Conservation (phyloP, 2,113 vertebrate genomes). For the Melanostigma gelatinosum region DNA sequence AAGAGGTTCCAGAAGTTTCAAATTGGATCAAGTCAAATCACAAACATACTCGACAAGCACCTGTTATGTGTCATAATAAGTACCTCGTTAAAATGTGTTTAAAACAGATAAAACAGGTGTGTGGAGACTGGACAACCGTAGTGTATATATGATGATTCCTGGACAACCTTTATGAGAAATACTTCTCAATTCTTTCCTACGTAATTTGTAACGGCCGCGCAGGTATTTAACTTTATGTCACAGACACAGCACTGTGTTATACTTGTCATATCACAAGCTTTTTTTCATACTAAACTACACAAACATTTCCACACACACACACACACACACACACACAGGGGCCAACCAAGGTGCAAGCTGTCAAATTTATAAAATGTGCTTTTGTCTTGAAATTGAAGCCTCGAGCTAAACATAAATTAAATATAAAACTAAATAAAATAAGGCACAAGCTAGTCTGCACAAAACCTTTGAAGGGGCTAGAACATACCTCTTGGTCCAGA, state of each 20-base stretch:
- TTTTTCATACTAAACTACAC: background rate
- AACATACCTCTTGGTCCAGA: conserved; percentile 93
- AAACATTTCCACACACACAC: conserved; percentile 34
- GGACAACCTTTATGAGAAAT: background rate
- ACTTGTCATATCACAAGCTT: background rate
- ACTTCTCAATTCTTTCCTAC: background rate
- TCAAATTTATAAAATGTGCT: conserved; percentile 17
- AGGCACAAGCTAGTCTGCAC: background rate
- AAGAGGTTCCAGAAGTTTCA: background rate
- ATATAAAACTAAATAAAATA: background rate
- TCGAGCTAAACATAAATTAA: background rate
- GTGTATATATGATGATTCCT: background rate
- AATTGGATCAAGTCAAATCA: background rate
- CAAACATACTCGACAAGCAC: background rate
- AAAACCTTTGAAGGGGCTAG: background rate
- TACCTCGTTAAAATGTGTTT: background rate
- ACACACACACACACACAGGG: conserved; percentile 16
- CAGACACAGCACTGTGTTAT: background rate
- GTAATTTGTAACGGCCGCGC: background rate
- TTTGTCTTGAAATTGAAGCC: conserved; percentile 11
- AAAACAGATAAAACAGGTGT: background rate
- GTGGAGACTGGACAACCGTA: background rate
- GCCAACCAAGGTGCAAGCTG: conserved; percentile 76
- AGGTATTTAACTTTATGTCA: background rate
- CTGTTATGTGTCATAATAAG: background rate